A percentile compares a stretch with the other conserved stretches of the same genome.
These are phyloP conservation scores for Colletes gigas DNA, from an alignment of 1,140 invertebrate species.

Conservation along the genomic window DNA sequence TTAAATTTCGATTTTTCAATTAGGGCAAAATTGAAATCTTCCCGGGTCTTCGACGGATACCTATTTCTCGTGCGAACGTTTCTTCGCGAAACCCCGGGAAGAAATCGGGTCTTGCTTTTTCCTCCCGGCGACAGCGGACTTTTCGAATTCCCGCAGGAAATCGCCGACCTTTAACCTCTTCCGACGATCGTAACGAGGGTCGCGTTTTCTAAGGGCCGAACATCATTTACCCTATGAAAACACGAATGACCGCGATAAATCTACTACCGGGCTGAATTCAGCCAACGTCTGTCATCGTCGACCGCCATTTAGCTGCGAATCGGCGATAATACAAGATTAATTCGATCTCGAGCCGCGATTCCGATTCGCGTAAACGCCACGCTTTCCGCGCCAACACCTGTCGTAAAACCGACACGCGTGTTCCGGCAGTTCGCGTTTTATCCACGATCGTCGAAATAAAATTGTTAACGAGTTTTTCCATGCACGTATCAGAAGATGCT, in stretches of 20 bases:
- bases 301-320: slow-evolving; percentile 4
- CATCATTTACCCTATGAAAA: not conserved
- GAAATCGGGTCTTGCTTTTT: no score
- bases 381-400: no score
- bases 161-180: not conserved
- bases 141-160: not conserved
- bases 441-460: no score
- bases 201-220: not conserved
- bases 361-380: no score
- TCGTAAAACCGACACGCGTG: no score
- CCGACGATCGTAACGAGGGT: slow-evolving; percentile 34
- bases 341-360: slow-evolving; percentile 32
- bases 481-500: no score
- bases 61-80: not conserved
- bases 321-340: slow-evolving; percentile 58
- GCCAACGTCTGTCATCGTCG: slow-evolving; percentile 21
- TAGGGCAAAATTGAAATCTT: not conserved
- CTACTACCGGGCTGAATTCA: slow-evolving; percentile 12
- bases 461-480: no score
- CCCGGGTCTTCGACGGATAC: no score
- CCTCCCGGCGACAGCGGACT: no score
- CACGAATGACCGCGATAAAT: slow-evolving; percentile 29
- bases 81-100: not conserved
- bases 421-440: no score
- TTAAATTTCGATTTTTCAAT: not conserved